Base-by-base conservation (phyloP, 2,797 vertebrate genomes). In the Adelosebastes latens region DNA sequence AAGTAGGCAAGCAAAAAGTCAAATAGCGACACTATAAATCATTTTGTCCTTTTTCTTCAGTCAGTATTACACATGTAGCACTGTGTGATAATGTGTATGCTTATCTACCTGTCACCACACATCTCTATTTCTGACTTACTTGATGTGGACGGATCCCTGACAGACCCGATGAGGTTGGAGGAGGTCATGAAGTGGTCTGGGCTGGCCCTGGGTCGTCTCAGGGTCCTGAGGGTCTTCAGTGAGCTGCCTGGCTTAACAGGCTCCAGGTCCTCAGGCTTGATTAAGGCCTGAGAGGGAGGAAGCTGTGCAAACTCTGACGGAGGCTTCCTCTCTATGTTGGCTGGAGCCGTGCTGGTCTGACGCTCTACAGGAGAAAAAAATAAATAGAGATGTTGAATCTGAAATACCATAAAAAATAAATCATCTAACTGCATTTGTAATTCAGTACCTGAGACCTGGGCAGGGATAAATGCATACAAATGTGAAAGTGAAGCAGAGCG, bases 101-200 rank as follows among this genome's bases (percentile, higher is more conserved):
- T 52, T n/a, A n/a, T 42, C 6, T 24, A 2, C 22, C 39, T n/a
- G 3, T 22, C 14, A 13, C 13, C 27, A 52, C 22, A 46, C 22
- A 42, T 11, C 8, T 34, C n/a, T 39, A 46, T 67, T 29, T 52
- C 75, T 59, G 61, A 93, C 96, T 95, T 87, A 98, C 97, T 84
- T 6, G 83, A 31, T 70, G 90, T 22, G 32, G 88, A 65, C 13
- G 60, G 59, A 42, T 92, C 95, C 1, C 94, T 83, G 8, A 87
- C 72, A 1, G 95, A 91, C 7, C 87, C 94, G 55, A 97, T 96
- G 73, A 94, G 78, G 52, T 97, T 97, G 27, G 96, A 96, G 4
- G 96, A 90, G 81, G 96, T 97, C 61, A 49, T 69, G 72, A 96
- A 97, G 83, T 88, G 74, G 53, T 92, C 58, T 77, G 92, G 90